Conservation (phyloP, 1,140 invertebrate genomes). For the Hormaphis cornu region DNA sequence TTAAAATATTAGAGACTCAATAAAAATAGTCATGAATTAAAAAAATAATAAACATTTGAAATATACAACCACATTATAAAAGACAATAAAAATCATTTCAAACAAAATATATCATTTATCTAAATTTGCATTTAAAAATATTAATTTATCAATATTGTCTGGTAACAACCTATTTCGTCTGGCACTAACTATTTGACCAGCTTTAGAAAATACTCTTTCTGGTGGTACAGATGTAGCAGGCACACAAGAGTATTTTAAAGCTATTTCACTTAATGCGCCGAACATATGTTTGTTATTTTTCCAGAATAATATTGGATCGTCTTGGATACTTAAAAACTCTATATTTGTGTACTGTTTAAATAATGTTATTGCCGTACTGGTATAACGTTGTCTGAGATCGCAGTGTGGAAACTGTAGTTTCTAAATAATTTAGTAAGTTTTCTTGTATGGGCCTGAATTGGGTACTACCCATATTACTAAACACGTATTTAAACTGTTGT, state of each 20-base stretch:
- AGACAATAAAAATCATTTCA: too few relatives aligned
- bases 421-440: too few relatives aligned
- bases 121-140: not conserved
- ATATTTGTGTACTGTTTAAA: not conserved
- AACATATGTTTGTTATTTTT: not conserved
- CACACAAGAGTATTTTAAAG: constrained; percentile 38
- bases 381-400: too few relatives aligned
- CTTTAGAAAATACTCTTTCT: constrained; percentile 43
- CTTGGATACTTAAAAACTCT: not conserved
- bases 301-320: not conserved
- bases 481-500: too few relatives aligned
- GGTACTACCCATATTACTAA: too few relatives aligned
- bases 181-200: constrained; percentile 33
- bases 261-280: not conserved
- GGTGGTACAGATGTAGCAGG: constrained; percentile 42
- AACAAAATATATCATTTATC: not conserved
- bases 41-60: too few relatives aligned
- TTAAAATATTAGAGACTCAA: too few relatives aligned
- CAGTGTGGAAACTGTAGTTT: not conserved
- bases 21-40: too few relatives aligned
- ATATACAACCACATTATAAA: too few relatives aligned
- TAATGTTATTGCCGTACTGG: not conserved
- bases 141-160: not conserved
- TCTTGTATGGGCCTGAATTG: too few relatives aligned
- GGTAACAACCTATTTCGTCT: constrained; percentile 21